Evolutionary conservation across 2,113 vertebrate species (phyloP).

Genomic region (Campylorhamphus procurvoides): DNA sequence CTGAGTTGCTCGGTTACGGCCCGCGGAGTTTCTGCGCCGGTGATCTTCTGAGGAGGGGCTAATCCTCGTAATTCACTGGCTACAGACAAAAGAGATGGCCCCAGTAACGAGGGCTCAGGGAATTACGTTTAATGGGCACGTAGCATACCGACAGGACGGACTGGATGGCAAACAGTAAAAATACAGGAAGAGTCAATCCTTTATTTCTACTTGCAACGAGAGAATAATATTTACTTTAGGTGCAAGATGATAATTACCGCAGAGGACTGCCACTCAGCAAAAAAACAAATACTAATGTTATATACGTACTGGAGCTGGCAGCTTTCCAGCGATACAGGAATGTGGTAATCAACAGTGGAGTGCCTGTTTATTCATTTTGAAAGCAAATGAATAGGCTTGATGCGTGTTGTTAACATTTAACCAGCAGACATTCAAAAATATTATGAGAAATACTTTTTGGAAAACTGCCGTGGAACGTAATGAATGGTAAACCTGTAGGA

Average conservation of each 20-base stretch:
- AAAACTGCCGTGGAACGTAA: neutral
- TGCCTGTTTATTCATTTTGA: conserved; percentile 10
- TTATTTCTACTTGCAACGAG: neutral
- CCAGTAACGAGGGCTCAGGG: neutral
- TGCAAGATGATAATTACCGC: neutral
- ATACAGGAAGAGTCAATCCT: neutral
- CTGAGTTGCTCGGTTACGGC: neutral
- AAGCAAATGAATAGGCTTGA: neutral
- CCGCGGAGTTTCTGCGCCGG: neutral
- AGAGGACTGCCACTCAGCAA: neutral
- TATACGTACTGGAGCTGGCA: neutral
- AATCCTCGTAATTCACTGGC: neutral
- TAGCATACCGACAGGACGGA: neutral
- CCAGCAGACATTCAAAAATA: neutral
- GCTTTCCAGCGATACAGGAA: neutral
- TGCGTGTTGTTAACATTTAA: neutral
- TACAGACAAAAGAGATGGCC: conserved; percentile 7
- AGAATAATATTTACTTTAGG: conserved; percentile 36
- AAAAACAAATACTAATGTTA: neutral
- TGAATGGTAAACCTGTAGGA: neutral
- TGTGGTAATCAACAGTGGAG: conserved; percentile 5
- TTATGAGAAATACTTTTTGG: neutral
- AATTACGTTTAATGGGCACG: neutral
- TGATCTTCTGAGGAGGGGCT: neutral
- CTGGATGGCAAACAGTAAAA: neutral